Evolutionary conservation across 2,797 vertebrate species (phyloP), one percentile per base, ranked within the genome.

Genomic region (Lophius americanus): DNA sequence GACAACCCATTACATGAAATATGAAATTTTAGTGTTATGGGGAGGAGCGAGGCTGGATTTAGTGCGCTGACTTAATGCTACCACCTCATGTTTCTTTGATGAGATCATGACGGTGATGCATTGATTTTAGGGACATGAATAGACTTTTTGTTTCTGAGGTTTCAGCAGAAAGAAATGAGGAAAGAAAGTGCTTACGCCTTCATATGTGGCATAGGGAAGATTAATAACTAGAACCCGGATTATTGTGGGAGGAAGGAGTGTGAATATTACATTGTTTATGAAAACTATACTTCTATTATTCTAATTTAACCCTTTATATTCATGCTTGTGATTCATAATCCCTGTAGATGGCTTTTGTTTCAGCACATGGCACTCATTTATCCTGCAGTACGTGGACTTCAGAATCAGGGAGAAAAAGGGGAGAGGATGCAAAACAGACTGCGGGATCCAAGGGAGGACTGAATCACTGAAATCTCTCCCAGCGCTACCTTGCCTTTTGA

Each of bases 21-120:
- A 83, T 83, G 74, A 82, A 86, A 84, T 87, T 75, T 75, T 51
- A 68, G 75, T 75, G 73, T 64, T 59, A 60, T 51, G 4, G 55
- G 78, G 81, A 79, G 73, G 62, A 83, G 73, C 66, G 49, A 72
- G 46, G 79, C 76, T 84, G 76, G 82, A 89, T 92, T 90, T 87
- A 91, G 82, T 87, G 78, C 75, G 36, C 68, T 32, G 73, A 84
- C 80, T 87, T 90, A 91, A 91, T 85, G 85, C 86, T 84, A 85
- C 68, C 78, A 74, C 76, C 82, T 86, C 84, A 89, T 92, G 83
- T 88, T 91, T 92, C 86, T 89, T 90, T 91, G 84, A 92, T 92
- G 90, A 90, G 84, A 83, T 90, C 79, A 87, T 87, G 86, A 89
- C 86, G 68, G 67, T 88, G 84, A 87, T 88, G 83, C 61, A 88